These are phyloP conservation scores for Zaprionus inermis DNA, from an alignment of 1,140 invertebrate species.

Conservation along the genomic window DNA sequence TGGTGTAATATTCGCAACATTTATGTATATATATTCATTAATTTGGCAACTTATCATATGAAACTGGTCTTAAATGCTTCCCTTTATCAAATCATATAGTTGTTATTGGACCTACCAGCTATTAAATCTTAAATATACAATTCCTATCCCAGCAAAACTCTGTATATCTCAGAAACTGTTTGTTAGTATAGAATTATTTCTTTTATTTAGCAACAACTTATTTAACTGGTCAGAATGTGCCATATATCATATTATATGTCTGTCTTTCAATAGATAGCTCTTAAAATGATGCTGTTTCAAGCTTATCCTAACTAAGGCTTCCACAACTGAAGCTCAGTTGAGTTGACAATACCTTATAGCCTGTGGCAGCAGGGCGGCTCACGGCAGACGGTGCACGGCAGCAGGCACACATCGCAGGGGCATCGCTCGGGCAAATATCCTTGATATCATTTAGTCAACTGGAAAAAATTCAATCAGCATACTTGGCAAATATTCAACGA, in stretches of 20 bases:
- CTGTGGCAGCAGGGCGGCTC: slow-evolving; percentile 18
- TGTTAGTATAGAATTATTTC: accelerated
- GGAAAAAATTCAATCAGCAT: slow-evolving; percentile 84
- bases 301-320: background rate
- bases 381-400: background rate
- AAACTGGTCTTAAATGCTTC: too few species aligned
- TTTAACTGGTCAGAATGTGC: background rate
- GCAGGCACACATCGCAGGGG: slow-evolving; percentile 9
- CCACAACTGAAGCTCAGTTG: background rate
- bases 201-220: background rate
- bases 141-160: too few species aligned
- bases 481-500: slow-evolving; percentile 83
- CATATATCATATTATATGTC: background rate
- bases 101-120: too few species aligned
- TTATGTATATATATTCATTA: too few species aligned
- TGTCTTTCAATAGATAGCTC: background rate
- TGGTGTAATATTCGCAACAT: too few species aligned
- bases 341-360: slow-evolving; percentile 44
- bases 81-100: too few species aligned
- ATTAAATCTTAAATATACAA: too few species aligned
- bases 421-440: slow-evolving; percentile 77
- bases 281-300: background rate
- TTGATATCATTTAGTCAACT: slow-evolving; percentile 84
- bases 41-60: too few species aligned
- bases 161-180: too few species aligned